phyloP scores from a whole-genome alignment of 2,113 vertebrate genomes.

The Motacilla alba region DNA sequence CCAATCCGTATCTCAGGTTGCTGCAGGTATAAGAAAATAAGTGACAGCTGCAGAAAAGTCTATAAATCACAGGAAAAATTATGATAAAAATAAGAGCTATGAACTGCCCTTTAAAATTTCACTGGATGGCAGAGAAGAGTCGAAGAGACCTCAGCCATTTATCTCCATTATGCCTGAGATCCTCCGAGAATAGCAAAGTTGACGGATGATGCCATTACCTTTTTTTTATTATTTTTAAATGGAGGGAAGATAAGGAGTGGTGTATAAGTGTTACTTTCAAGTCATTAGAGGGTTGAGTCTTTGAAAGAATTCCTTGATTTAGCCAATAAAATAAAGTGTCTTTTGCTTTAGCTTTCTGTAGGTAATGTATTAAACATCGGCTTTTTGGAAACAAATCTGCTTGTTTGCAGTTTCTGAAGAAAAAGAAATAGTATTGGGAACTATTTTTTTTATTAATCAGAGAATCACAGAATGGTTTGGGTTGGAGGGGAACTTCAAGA shows the following conservation, averaged over 20 bases:
- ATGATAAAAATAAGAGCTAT: slow-evolving; percentile 37
- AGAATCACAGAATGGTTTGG: background rate
- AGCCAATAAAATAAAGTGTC: background rate
- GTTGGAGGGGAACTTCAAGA: background rate
- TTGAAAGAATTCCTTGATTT: slow-evolving; percentile 2
- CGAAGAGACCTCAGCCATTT: slow-evolving; percentile 16
- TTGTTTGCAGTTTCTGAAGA: background rate
- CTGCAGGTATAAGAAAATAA: slow-evolving; percentile 36
- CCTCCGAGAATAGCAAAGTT: slow-evolving; percentile 44
- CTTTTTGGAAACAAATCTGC: background rate
- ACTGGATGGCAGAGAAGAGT: slow-evolving; percentile 23
- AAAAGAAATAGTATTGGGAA: background rate
- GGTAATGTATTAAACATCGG: background rate
- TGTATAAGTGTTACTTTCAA: slow-evolving; percentile 19
- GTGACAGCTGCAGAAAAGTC: slow-evolving; percentile 46
- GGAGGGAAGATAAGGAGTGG: slow-evolving; percentile 2
- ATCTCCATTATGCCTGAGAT: slow-evolving; percentile 49
- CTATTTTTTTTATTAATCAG: background rate
- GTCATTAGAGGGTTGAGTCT: slow-evolving; percentile 1
- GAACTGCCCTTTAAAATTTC: slow-evolving; percentile 64
- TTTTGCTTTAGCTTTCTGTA: background rate
- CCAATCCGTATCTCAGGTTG: slow-evolving; percentile 1
- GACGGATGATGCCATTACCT: slow-evolving; percentile 49
- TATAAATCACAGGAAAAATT: slow-evolving; percentile 51
- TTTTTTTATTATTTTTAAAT: slow-evolving; percentile 51